A percentile compares a stretch with the other conserved stretches of the same genome.
These are phyloP conservation scores for Apamea crenata DNA, from an alignment of 2,888 invertebrate genomes.

Conservation along the genomic window DNA sequence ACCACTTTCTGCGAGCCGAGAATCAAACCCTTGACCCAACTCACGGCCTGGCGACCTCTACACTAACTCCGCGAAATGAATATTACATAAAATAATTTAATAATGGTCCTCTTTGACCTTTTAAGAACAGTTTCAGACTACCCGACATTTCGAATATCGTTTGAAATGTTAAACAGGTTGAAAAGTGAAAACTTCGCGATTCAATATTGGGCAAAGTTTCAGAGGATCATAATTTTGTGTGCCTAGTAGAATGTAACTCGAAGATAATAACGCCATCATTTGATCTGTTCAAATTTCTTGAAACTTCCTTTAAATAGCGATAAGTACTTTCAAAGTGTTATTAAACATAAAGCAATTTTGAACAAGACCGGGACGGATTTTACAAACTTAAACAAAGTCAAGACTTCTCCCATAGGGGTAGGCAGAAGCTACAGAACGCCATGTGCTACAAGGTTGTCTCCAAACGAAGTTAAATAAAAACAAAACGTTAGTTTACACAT, in stretches of 20 bases:
- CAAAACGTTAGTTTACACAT: not conserved
- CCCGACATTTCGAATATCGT: slow-evolving; percentile 57
- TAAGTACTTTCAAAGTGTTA: slow-evolving; percentile 43
- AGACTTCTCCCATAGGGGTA: not conserved
- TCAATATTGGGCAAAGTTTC: slow-evolving; percentile 64
- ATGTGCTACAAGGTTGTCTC: not conserved
- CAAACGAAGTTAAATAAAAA: not conserved
- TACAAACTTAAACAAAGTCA: slow-evolving; percentile 7
- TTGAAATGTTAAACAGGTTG: slow-evolving; percentile 59
- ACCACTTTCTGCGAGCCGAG: too few species aligned
- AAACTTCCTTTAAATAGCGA: slow-evolving; percentile 51
- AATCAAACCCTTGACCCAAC: not conserved
- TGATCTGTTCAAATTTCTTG: slow-evolving; percentile 63
- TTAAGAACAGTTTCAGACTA: slow-evolving; percentile 34
- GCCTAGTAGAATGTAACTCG: slow-evolving; percentile 48
- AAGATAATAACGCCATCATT: slow-evolving; percentile 61
- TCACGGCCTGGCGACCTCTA: not conserved
- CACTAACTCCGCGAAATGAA: not conserved
- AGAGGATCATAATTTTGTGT: slow-evolving; percentile 57
- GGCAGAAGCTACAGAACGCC: not conserved
- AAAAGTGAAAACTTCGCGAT: slow-evolving; percentile 53
- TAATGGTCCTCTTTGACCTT: slow-evolving; percentile 32
- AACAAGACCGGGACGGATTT: not conserved
- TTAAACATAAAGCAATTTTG: slow-evolving; percentile 29
- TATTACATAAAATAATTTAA: slow-evolving; percentile 26